Evolutionary conservation across 2,797 vertebrate genomes (phyloP), one percentile per base, ranked within the genome.

Genomic region (Coreius guichenoti): DNA sequence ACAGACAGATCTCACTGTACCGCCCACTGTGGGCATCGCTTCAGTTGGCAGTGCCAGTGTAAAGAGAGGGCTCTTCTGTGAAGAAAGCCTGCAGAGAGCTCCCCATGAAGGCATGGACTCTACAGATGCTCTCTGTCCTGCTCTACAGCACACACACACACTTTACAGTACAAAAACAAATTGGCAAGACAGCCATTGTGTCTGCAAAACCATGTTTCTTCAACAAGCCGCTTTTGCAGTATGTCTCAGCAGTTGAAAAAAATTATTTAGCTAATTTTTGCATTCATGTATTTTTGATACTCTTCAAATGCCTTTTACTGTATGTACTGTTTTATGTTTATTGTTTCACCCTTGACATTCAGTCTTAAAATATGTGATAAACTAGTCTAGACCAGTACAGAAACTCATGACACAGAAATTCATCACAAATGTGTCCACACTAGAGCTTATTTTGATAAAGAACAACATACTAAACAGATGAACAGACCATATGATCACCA

Each of bases 31-130:
- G 77, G 77, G 61, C 68, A 56, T 68, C 31, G 12, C 31, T 80
- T 85, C 43, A 75, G 74, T 39, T 82, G 51, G 51, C 36, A 82
- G 26, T 85, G 63, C n/a, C 73, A 65, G 80, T 47, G 33, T 49
- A 73, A 74, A 70, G 69, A 75, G 45, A 61, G 49, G 45, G 36
- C 45, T 84, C 70, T 73, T 36, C 17, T 74, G 78, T 75, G 36
- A 63, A 82, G 74, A 82, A 76, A n/a, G 73, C 80, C n/a, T 70
- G 80, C 65, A 47, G 80, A 82, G 49, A 61, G 17, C 51, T 70
- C 72, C 63, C 73, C 47, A 80, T 72, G 65, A 29, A 83, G 14
- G 26, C 31, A 76, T 13, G 67, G 65, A 82, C 56, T 63, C 56
- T 61, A 65, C 45, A 86, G 54, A 83, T 78, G 23, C 80, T 49